Evolutionary conservation across 2,888 invertebrate species (phyloP).

Genomic region (Ophion ventricosus): DNA sequence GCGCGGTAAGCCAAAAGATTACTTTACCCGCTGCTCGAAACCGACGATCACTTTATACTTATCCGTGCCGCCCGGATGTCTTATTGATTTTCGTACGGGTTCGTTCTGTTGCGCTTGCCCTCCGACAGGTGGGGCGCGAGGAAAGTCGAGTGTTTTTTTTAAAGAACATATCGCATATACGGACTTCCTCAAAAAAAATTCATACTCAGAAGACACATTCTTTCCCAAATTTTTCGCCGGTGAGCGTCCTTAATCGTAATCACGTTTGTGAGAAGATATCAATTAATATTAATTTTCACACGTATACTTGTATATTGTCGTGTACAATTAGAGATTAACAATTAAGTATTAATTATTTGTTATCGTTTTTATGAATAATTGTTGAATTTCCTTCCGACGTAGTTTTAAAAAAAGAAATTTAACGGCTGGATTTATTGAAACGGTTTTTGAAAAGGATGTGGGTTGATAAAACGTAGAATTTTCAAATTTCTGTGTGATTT

Average conservation of each 20-base stretch:
- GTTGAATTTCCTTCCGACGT: too few relatives aligned
- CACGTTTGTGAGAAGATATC: too few relatives aligned
- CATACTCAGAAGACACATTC: neutral
- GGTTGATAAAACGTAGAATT: too few relatives aligned
- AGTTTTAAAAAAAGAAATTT: too few relatives aligned
- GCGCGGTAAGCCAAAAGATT: constrained; percentile 64
- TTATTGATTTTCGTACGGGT: constrained; percentile 76
- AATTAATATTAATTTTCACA: too few relatives aligned
- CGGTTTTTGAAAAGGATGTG: too few relatives aligned
- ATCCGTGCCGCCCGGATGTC: constrained; percentile 74
- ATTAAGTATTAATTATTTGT: neutral
- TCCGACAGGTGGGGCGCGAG: constrained; percentile 77
- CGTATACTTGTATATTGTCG: too few relatives aligned
- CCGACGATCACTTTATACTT: constrained; percentile 65
- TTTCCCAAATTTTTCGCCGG: neutral
- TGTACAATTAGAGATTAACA: too few relatives aligned
- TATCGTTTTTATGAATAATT: neutral
- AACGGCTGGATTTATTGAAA: too few relatives aligned
- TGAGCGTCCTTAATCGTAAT: too few relatives aligned
- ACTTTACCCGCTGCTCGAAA: constrained; percentile 68
- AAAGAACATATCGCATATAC: neutral
- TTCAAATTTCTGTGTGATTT: too few relatives aligned
- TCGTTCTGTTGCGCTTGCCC: constrained; percentile 69
- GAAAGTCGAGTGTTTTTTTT: constrained; percentile 23
- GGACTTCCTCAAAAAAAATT: too few relatives aligned